phyloP scores from a whole-genome alignment of 1,140 invertebrate species.

The Thrips palmi region DNA sequence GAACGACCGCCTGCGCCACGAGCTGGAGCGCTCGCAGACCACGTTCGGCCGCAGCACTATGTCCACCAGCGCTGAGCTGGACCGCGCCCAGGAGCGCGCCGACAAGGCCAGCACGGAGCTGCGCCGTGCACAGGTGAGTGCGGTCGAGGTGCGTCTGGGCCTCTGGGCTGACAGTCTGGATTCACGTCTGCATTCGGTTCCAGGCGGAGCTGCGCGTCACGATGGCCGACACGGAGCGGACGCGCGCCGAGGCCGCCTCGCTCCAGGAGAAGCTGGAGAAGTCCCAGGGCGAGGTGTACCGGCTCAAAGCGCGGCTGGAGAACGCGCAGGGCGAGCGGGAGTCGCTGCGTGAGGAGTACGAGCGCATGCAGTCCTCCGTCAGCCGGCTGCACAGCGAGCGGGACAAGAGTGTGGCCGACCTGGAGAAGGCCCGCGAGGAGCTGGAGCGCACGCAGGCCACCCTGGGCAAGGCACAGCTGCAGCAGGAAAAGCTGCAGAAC shows the following conservation, averaged over 20 bases:
- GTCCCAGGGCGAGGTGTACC: constrained; percentile 84
- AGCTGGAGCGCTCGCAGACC: constrained; percentile 64
- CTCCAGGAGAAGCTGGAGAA: constrained; percentile 84
- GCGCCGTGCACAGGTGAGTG: constrained; percentile 52
- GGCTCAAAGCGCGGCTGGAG: constrained; percentile 80
- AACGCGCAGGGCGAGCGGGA: constrained; percentile 88
- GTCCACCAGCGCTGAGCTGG: constrained; percentile 44
- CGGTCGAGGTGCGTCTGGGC: too few species aligned
- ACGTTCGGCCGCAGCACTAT: constrained; percentile 48
- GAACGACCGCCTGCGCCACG: constrained; percentile 69
- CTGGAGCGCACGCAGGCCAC: constrained; percentile 74
- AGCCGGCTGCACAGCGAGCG: constrained; percentile 70
- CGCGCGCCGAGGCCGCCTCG: constrained; percentile 58
- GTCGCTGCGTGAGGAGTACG: constrained; percentile 77
- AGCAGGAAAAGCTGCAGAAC: constrained; percentile 78
- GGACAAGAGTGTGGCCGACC: constrained; percentile 63
- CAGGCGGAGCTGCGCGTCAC: constrained; percentile 72
- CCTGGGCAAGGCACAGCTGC: constrained; percentile 71
- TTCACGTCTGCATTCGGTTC: too few species aligned
- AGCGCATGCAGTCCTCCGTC: constrained; percentile 51
- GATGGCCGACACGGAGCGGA: constrained; percentile 68
- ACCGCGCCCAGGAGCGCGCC: constrained; percentile 67
- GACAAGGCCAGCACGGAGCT: constrained; percentile 70
- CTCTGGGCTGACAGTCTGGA: too few species aligned
- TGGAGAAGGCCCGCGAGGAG: constrained; percentile 80